Evolutionary conservation across 2,797 vertebrate species (phyloP), one percentile per base, ranked within the genome.

Genomic region (Catostomus latipinnis): DNA sequence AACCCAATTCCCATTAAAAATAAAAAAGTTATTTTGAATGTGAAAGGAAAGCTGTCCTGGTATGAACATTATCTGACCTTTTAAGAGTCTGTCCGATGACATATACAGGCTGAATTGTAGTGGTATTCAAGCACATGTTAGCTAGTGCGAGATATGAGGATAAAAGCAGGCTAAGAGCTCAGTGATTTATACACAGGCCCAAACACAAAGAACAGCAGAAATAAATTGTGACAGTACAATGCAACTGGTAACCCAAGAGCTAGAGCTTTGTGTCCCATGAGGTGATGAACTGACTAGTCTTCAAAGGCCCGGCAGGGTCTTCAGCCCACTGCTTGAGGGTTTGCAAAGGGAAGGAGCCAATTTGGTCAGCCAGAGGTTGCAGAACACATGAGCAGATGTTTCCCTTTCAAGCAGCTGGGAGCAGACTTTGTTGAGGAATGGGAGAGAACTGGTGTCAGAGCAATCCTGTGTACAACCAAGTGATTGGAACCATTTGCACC

Each of bases 401-500:
- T 74, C 71, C 50, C 73, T 81, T 83, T 76, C 66, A 56, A 48
- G 60, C 86, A 85, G 83, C 86, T 86, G 78, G 79, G 68, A 79
- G 62, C 75, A 74, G 70, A 52, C 88, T 92, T 93, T 92, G 90
- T 90, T 87, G 86, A 84, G 81, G 60, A 68, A 88, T 87, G 80
- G 83, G 68, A 78, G 66, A 83, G 78, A 80, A 86, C 89, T 89
- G 86, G 86, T 92, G 89, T 92, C 89, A 82, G 87, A 85, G 83
- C 82, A 84, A 84, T 83, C 75, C 58, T 87, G 87, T 79, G 84
- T 83, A 81, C 80, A 80, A 86, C 85, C 87, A 69, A 84, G 72
- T 91, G 91, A 92, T 89, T 85, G 86, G 86, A 93, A 93, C 90
- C 90, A 91, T 90, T 83, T 72, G 68, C 73, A 82, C 66, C 62